Base-by-base conservation (phyloP, 2,113 vertebrate genomes). In the Vanacampus margaritifer region DNA sequence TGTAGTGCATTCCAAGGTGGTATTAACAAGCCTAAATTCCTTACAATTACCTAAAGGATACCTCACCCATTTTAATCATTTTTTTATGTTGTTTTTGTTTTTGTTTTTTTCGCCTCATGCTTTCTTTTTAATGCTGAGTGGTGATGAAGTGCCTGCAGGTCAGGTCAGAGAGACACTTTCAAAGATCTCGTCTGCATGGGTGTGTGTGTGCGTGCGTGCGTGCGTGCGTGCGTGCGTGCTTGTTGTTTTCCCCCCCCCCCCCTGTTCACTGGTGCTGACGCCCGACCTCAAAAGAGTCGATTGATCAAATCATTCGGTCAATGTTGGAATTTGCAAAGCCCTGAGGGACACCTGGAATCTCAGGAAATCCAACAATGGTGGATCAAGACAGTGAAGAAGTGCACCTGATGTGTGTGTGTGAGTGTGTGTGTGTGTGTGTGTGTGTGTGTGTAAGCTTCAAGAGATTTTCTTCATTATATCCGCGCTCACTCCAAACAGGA, bases 1-100 rank as follows among this genome's bases (percentile, higher is more conserved):
- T 91, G 89, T 92, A 88, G 86, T 89, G 91, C 90, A 92, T 92
- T 92, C 91, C 89, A 89, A 84, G 79, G 88, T 85, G 80, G 84
- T 91, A 89, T 91, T 90, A 84, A 89, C 73, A 83, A 76, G 83
- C 84, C 85, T 88, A 81, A 81, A 83, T 75, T 86, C 74, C 75
- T 80, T 67, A 80, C 81, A 84, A 73, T 77, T 75, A 80, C 88
- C 83, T 90, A 87, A 86, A 86, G 73, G 75, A 83, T 89, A 88
- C 84, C 85, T 84, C 85, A 64, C 82, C 72, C 82, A 75, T 81
- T 84, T 86, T 71, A 88, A 81, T 81, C 84, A 2, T 87, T 74
- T 67, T 82, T 83, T 73, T 87, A 71, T 79, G 71, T 56, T 28
- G 9, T 26, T 26, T 23, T 3, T 9, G 21, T 50, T 23, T n/a